Evolutionary conservation across 2,797 vertebrate genomes (phyloP), one percentile per base, ranked within the genome.

Genomic region (Etheostoma perlongum): DNA sequence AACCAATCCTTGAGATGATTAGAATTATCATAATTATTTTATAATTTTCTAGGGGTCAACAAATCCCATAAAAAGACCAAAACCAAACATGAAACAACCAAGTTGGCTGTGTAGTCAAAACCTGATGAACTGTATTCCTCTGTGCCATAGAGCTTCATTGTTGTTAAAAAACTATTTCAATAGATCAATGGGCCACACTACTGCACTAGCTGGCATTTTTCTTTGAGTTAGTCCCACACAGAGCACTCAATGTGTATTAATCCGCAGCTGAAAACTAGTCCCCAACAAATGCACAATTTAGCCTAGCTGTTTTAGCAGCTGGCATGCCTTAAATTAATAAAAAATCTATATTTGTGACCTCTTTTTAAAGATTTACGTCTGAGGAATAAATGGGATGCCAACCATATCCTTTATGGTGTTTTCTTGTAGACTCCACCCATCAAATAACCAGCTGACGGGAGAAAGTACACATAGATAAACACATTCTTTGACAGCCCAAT

Each of bases 361-460:
- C 4, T 51, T 69, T 53, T 52, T 36, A 47, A 33, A 44, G 46
- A 55, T 25, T 40, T 21, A 14, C 27, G 11, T 59, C 23, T 63
- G 23, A 7, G 10, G 19, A 71, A 25, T 46, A 30, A 16, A 27
- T 7, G 9, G 13, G 16, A 72, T 47, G 18, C 12, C 68, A 27
- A 49, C 4, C 18, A 63, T 25, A 60, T 57, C 18, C 5, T 53
- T 58, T 49, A 11, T 59, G 19, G 25, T 18, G 40, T 67, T 54
- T 72, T 58, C 36, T 30, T 5, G 33, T 14, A 7, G 49, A 46
- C 64, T 60, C 40, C 49, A 15, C 23, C 67, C 53, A 55, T 68
- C 60, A 62, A 74, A 73, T 66, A 63, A 76, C 65, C n/a, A 60
- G 13, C 58, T 47, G 71, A 72, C 11, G 42, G 42, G 54, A 67